Percentiles rank a stretch among this genome's conserved stretches.
Conservation (phyloP, 2,888 invertebrate genomes). For the Proisotoma minuta region DNA sequence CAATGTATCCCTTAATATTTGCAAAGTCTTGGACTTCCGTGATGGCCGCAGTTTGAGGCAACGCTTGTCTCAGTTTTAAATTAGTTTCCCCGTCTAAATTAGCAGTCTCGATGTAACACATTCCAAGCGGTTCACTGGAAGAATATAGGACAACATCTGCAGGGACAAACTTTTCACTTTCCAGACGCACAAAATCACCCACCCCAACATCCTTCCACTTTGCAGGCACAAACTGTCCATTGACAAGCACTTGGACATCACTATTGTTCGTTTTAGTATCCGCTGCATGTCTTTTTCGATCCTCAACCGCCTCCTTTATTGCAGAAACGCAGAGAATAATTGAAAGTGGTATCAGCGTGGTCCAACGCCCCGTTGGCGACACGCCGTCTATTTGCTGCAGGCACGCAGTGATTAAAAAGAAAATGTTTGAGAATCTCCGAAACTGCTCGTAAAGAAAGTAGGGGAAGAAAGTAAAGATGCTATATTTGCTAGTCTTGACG, state of each 20-base stretch:
- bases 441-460: slow-evolving; percentile 3
- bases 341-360: background rate
- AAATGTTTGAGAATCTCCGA: slow-evolving; percentile 6
- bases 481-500: slow-evolving; percentile 4
- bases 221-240: background rate
- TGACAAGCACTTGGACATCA: background rate
- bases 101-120: slow-evolving; percentile 74
- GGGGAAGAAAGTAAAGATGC: background rate
- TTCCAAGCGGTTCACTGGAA: slow-evolving; percentile 3
- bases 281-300: background rate
- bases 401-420: background rate
- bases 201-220: slow-evolving; percentile 5
- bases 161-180: slow-evolving; percentile 5
- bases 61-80: slow-evolving; percentile 91
- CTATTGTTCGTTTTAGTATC: background rate
- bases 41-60: slow-evolving; percentile 68
- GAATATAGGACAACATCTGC: background rate
- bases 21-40: slow-evolving; percentile 57
- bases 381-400: slow-evolving; percentile 3
- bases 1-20: slow-evolving; percentile 48
- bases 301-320: slow-evolving; percentile 5
- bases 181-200: slow-evolving; percentile 1
- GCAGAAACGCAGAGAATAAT: background rate
- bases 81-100: slow-evolving; percentile 99
- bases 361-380: background rate